phyloP scores from a whole-genome alignment of 1,140 invertebrate genomes.

The Heliconius nattereri region DNA sequence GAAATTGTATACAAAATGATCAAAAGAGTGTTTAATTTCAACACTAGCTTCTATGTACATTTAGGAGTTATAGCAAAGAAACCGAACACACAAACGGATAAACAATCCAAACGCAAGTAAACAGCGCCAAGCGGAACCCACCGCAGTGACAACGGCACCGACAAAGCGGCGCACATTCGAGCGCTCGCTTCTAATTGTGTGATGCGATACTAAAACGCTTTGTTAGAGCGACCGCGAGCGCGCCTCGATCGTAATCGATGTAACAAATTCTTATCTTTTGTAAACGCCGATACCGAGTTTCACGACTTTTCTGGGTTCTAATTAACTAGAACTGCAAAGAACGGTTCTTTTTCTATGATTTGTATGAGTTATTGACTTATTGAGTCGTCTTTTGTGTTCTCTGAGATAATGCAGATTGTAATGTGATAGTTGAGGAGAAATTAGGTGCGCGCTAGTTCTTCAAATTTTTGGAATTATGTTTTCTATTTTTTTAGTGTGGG shows the following conservation, averaged over 20 bases:
- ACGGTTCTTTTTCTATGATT: slow-evolving; percentile 45
- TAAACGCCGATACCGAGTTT: slow-evolving; percentile 54
- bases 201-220: slow-evolving; percentile 78
- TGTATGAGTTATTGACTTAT: slow-evolving; percentile 41
- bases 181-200: slow-evolving; percentile 78
- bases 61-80: background rate
- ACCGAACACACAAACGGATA: too few species aligned
- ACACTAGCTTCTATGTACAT: background rate
- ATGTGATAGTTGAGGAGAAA: background rate
- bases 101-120: background rate
- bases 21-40: background rate
- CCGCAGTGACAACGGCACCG: slow-evolving; percentile 67
- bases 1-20: background rate
- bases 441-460: too few species aligned
- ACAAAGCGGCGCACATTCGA: slow-evolving; percentile 63
- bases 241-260: slow-evolving; percentile 72
- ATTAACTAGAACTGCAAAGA: slow-evolving; percentile 66
- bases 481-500: too few species aligned
- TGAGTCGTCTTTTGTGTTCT: slow-evolving; percentile 7
- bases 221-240: slow-evolving; percentile 60
- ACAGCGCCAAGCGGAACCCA: slow-evolving; percentile 48
- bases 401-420: background rate
- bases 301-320: slow-evolving; percentile 63
- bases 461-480: background rate
- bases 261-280: slow-evolving; percentile 76